phyloP scores from a whole-genome alignment of 2,888 invertebrate genomes.

The Drosophila ustulata region DNA sequence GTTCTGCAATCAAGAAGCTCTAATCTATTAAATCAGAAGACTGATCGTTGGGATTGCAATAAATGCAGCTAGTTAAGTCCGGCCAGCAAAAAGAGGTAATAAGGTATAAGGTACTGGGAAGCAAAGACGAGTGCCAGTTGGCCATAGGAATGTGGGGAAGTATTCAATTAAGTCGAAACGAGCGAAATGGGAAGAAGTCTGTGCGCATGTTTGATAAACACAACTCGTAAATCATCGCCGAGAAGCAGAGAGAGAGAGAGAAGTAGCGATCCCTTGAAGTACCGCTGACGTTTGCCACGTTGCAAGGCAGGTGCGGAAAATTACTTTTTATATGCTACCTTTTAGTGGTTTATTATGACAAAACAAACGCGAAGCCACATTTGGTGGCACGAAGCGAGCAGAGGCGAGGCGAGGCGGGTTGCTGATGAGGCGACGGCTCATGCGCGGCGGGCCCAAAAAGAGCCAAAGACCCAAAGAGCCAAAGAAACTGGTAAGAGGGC shows the following conservation, averaged over 20 bases:
- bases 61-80: background rate
- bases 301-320: slow-evolving; percentile 83
- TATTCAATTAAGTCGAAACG: slow-evolving; percentile 68
- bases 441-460: slow-evolving; percentile 54
- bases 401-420: too few species aligned
- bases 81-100: background rate
- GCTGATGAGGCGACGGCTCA: slow-evolving; percentile 48
- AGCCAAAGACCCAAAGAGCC: slow-evolving; percentile 3
- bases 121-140: background rate
- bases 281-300: slow-evolving; percentile 67
- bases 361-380: slow-evolving; percentile 70
- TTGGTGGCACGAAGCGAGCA: slow-evolving; percentile 43
- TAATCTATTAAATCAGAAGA: background rate
- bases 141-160: slow-evolving; percentile 45
- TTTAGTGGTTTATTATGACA: slow-evolving; percentile 83
- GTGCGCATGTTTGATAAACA: slow-evolving; percentile 64
- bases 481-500: slow-evolving; percentile 10
- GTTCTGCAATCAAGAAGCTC: background rate
- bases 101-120: slow-evolving; percentile 4
- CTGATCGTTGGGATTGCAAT: background rate
- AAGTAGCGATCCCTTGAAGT: slow-evolving; percentile 66
- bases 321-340: slow-evolving; percentile 81
- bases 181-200: slow-evolving; percentile 52
- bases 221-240: slow-evolving; percentile 70
- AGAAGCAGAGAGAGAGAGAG: slow-evolving; percentile 5